These are phyloP conservation scores for Trochalopteron elliotii DNA, from an alignment of 2,113 vertebrate species.

Conservation along the genomic window DNA sequence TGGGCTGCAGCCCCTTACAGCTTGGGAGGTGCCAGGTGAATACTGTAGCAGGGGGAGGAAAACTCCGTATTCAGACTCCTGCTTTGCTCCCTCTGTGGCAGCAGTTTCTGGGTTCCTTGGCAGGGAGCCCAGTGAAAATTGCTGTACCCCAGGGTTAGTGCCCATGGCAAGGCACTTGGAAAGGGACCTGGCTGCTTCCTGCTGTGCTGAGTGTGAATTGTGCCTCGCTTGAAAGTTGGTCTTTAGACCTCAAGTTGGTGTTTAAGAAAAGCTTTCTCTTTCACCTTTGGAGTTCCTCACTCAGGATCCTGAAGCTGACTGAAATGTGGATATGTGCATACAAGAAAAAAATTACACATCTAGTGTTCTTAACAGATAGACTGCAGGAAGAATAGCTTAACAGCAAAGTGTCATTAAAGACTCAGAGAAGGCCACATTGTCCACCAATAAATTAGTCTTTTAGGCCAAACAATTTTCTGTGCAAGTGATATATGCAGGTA, in stretches of 20 bases:
- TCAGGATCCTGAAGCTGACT: neutral
- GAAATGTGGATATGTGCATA: neutral
- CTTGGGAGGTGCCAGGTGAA: neutral
- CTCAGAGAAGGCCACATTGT: neutral
- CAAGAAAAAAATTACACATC: neutral
- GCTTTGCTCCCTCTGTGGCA: neutral
- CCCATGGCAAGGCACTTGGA: neutral
- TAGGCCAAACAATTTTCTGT: neutral
- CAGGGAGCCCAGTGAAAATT: neutral
- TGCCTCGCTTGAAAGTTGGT: rapidly evolving
- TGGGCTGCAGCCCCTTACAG: too few species aligned
- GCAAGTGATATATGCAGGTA: neutral
- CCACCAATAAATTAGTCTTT: neutral
- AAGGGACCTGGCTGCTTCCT: neutral
- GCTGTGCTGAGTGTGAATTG: neutral
- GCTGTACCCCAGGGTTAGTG: neutral
- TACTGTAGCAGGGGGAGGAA: neutral
- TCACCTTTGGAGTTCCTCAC: neutral
- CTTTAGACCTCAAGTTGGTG: neutral
- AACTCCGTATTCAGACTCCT: neutral
- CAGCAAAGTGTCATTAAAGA: neutral
- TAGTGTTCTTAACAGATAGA: neutral
- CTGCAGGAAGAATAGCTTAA: neutral
- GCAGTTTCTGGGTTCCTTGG: neutral
- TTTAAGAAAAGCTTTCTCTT: neutral